Conservation (phyloP, 2,888 invertebrate genomes). For the Drosophila anceps region DNA sequence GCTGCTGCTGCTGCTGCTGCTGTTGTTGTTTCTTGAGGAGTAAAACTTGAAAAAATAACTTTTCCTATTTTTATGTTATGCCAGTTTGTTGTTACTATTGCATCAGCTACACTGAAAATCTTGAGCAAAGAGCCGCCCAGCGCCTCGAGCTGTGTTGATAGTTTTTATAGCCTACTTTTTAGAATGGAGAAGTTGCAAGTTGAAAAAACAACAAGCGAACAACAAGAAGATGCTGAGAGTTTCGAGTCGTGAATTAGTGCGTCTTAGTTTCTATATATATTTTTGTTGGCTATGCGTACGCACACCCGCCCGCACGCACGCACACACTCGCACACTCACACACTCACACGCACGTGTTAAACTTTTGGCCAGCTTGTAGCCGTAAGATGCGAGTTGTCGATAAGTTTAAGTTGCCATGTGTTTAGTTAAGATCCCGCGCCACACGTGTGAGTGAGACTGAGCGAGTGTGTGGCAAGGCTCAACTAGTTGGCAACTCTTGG, state of each 20-base stretch:
- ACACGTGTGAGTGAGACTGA: neutral
- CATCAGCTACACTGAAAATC: constrained; percentile 49
- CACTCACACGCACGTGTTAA: constrained; percentile 13
- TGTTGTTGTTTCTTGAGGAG: constrained; percentile 18
- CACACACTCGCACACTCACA: neutral
- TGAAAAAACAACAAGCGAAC: constrained; percentile 34
- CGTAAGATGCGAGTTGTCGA: constrained; percentile 74
- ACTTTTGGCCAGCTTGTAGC: constrained; percentile 65
- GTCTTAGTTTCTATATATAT: constrained; percentile 54
- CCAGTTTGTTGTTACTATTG: constrained; percentile 61
- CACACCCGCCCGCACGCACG: constrained; percentile 1
- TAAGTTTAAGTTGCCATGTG: constrained; percentile 76
- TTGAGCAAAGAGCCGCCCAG: constrained; percentile 54
- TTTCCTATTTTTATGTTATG: constrained; percentile 70
- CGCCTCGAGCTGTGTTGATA: constrained; percentile 69
- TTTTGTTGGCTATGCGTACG: neutral
- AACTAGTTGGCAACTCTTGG: constrained; percentile 70
- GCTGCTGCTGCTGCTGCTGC: neutral
- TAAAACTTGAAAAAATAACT: constrained; percentile 63
- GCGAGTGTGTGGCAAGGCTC: constrained; percentile 45
- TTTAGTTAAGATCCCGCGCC: constrained; percentile 58
- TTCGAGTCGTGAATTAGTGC: constrained; percentile 67
- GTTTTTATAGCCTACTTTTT: constrained; percentile 77
- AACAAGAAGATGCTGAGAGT: constrained; percentile 20
- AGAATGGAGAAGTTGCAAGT: constrained; percentile 16